Evolutionary conservation across 2,113 vertebrate genomes (phyloP).

Genomic region (Gnathonemus longibarbis): DNA sequence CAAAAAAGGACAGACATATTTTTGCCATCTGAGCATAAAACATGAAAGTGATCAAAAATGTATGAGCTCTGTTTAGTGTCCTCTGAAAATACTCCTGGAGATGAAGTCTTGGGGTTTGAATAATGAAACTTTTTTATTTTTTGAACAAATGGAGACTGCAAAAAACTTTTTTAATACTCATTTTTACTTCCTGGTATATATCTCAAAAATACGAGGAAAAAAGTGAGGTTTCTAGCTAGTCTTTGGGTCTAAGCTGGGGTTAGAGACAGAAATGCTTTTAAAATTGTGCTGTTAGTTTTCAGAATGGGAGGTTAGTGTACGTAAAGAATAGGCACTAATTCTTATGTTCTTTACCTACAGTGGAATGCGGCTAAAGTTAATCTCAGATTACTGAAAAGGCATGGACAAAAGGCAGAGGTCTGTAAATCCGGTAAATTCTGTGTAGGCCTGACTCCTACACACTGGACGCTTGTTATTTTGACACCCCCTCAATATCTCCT

Average conservation of each 20-base stretch:
- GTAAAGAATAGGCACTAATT: background rate
- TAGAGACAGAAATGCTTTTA: background rate
- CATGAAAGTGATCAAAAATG: slow-evolving; percentile 5
- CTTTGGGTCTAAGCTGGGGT: background rate
- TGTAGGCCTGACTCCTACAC: background rate
- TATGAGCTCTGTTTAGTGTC: slow-evolving; percentile 14
- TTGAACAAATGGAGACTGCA: background rate
- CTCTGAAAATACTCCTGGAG: background rate
- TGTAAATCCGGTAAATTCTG: background rate
- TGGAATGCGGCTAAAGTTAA: background rate
- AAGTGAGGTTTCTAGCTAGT: background rate
- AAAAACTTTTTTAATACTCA: background rate
- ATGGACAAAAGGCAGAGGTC: background rate
- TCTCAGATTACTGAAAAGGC: background rate
- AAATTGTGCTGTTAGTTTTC: background rate
- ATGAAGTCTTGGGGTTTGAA: background rate
- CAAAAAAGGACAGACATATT: slow-evolving; percentile 8
- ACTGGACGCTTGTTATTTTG: background rate
- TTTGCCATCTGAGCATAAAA: slow-evolving; percentile 18
- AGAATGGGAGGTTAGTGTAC: background rate
- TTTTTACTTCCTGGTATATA: background rate
- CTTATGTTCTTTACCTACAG: background rate
- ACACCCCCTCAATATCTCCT: background rate
- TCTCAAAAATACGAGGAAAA: background rate
- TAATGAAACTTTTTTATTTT: background rate